These are phyloP conservation scores for Whitmania pigra DNA, from an alignment of 1,140 invertebrate species.

Conservation along the genomic window DNA sequence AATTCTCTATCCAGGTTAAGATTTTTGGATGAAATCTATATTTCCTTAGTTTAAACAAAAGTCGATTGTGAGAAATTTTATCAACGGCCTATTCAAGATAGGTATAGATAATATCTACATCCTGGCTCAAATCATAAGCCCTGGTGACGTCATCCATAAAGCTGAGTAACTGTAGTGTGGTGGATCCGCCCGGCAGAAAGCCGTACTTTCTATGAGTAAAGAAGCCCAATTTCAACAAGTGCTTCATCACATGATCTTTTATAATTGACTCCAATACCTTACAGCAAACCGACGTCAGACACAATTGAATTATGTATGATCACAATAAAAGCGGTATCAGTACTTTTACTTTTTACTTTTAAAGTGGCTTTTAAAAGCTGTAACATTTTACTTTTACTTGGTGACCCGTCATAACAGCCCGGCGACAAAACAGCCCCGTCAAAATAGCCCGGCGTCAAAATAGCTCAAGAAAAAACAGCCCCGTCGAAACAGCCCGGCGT, in stretches of 20 bases:
- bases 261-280: conserved; percentile 1
- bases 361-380: too few relatives aligned
- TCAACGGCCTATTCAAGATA: not conserved
- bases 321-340: too few relatives aligned
- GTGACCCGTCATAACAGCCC: too few relatives aligned
- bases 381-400: too few relatives aligned
- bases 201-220: conserved; percentile 4
- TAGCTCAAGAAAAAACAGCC: too few relatives aligned
- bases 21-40: not conserved
- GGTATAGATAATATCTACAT: not conserved
- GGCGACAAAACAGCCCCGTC: too few relatives aligned
- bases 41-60: not conserved
- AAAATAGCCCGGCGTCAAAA: too few relatives aligned
- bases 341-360: too few relatives aligned
- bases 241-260: not conserved
- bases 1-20: not conserved
- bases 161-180: not conserved
- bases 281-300: conserved; percentile 2
- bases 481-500: too few relatives aligned
- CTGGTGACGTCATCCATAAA: not conserved
- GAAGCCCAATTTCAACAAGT: not conserved
- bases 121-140: not conserved
- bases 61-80: conserved; percentile 4
- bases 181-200: not conserved
- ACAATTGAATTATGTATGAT: too few relatives aligned